A percentile compares a stretch with the other conserved stretches of the same genome.
Conservation (phyloP, 2,113 vertebrate species). For the Forbesichthys papilliferus region DNA sequence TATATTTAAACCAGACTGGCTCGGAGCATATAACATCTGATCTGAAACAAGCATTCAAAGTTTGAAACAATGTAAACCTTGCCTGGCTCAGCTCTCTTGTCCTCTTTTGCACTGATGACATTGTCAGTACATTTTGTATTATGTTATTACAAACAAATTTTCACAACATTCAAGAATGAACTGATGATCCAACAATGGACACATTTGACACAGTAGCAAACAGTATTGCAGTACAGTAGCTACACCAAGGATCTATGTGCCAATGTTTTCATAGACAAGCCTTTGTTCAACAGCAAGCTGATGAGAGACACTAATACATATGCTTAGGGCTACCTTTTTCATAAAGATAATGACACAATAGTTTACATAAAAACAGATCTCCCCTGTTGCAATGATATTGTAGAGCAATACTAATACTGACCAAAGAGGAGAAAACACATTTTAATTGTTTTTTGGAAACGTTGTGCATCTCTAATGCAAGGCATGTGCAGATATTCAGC, state of each 20-base stretch:
- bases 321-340: conserved; percentile 14
- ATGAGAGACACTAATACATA: conserved; percentile 57
- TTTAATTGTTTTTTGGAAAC: neutral
- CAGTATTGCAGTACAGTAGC: conserved; percentile 10
- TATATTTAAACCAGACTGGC: conserved; percentile 60
- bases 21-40: conserved; percentile 30
- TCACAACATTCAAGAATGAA: conserved; percentile 17
- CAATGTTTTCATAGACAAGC: conserved; percentile 40
- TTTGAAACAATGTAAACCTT: conserved; percentile 25
- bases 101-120: neutral
- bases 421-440: neutral
- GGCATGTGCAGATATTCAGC: neutral
- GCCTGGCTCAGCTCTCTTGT: neutral
- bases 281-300: conserved; percentile 61
- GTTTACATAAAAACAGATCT: neutral
- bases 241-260: conserved; percentile 34
- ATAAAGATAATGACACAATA: neutral
- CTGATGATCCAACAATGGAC: conserved; percentile 21
- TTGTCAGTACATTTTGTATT: neutral
- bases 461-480: neutral
- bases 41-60: conserved; percentile 28
- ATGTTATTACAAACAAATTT: neutral
- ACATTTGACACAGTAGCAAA: conserved; percentile 52
- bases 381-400: neutral
- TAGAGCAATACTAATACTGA: neutral